These are phyloP conservation scores for Corythornis vintsioides DNA, from an alignment of 2,113 vertebrate genomes.

Conservation along the genomic window DNA sequence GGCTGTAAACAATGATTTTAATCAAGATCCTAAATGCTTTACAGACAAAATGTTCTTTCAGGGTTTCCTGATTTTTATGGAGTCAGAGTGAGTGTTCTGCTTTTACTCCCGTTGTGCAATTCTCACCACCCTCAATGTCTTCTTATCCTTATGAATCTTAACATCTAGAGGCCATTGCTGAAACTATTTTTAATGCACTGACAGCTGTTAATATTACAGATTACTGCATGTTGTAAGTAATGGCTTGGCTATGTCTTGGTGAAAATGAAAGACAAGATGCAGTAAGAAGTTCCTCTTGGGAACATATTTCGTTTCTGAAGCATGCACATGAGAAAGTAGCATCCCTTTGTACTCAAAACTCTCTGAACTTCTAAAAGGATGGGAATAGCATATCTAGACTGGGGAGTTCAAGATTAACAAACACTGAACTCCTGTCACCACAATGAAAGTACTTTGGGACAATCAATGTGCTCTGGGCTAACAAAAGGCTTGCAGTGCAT, in stretches of 20 bases:
- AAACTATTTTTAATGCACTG: constrained; percentile 18
- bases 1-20: constrained; percentile 58
- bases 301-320: neutral
- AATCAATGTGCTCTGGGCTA: neutral
- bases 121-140: neutral
- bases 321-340: neutral
- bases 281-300: neutral
- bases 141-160: constrained; percentile 35
- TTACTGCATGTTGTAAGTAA: neutral
- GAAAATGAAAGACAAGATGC: neutral
- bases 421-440: neutral
- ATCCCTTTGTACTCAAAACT: neutral
- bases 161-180: constrained; percentile 11
- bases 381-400: neutral
- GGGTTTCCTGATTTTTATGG: constrained; percentile 55
- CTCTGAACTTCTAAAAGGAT: neutral
- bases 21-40: constrained; percentile 59
- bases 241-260: neutral
- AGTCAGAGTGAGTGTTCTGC: neutral
- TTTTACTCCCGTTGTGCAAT: constrained; percentile 14
- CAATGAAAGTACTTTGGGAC: neutral
- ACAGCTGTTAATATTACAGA: constrained; percentile 29
- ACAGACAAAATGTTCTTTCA: constrained; percentile 43
- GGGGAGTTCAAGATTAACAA: neutral
- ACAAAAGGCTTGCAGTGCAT: neutral